These are phyloP conservation scores for Cryptomyrus ogoouensis DNA, from an alignment of 2,113 vertebrate species.

Conservation along the genomic window DNA sequence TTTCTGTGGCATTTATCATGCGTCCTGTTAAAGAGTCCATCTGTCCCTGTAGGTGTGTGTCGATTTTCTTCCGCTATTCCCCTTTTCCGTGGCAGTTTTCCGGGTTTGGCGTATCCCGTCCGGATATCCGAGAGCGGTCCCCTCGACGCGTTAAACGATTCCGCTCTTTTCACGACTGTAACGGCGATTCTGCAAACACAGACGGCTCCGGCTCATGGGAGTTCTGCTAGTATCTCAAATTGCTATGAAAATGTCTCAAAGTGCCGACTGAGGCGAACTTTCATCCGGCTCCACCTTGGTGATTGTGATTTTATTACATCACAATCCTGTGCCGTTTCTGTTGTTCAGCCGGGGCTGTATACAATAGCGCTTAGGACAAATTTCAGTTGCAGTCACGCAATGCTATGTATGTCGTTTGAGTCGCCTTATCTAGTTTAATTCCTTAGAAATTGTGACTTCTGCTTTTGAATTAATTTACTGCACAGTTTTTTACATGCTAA, in stretches of 20 bases:
- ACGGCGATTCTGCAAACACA: neutral
- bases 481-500: neutral
- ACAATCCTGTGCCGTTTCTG: neutral
- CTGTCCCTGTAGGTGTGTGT: neutral
- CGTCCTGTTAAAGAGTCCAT: neutral
- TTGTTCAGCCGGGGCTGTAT: neutral
- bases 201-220: neutral
- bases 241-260: neutral
- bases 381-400: neutral
- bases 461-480: neutral
- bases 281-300: neutral
- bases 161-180: neutral
- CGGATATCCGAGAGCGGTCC: neutral
- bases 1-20: neutral
- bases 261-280: neutral
- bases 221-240: neutral
- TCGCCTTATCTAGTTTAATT: neutral
- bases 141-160: neutral
- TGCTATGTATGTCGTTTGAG: neutral
- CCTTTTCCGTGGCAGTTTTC: neutral
- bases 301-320: neutral
- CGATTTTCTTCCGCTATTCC: neutral
- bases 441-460: neutral
- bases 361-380: neutral
- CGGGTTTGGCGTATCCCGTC: neutral